phyloP scores from a whole-genome alignment of 2,113 vertebrate species.

The Zootoca vivipara region DNA sequence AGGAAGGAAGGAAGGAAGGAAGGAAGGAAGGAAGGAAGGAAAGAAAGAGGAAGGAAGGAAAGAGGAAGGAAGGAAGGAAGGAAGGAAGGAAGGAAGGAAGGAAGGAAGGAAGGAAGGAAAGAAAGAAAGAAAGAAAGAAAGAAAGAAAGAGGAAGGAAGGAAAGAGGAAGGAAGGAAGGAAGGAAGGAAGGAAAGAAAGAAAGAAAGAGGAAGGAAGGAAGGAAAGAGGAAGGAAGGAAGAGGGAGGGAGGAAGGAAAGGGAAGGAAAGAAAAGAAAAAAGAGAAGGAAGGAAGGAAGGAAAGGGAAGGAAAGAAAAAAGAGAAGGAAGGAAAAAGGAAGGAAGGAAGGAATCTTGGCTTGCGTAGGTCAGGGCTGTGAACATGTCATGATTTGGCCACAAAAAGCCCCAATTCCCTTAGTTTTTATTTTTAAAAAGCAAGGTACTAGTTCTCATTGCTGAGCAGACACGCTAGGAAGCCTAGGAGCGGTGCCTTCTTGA shows the following conservation, averaged over 20 bases:
- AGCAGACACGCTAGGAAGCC: too few species aligned
- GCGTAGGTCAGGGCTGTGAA: not conserved
- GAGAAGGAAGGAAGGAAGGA: not conserved
- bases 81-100: not conserved
- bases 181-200: too few species aligned
- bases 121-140: too few species aligned
- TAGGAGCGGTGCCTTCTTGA: too few species aligned
- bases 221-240: fast-evolving
- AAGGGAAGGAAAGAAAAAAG: too few species aligned
- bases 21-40: not conserved
- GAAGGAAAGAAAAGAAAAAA: not conserved
- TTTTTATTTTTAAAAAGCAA: not conserved
- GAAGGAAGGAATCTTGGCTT: too few species aligned
- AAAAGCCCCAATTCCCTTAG: not conserved
- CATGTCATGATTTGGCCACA: not conserved
- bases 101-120: not conserved
- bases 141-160: too few species aligned
- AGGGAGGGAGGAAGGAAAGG: too few species aligned
- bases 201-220: not conserved
- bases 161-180: not conserved
- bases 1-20: too few species aligned
- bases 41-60: too few species aligned
- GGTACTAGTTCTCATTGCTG: not conserved
- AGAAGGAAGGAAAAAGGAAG: not conserved
- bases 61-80: too few species aligned